These are phyloP conservation scores for Palythoa caribaeorum DNA, from an alignment of 92 coral and sea anemone genomes.

Conservation along the genomic window DNA sequence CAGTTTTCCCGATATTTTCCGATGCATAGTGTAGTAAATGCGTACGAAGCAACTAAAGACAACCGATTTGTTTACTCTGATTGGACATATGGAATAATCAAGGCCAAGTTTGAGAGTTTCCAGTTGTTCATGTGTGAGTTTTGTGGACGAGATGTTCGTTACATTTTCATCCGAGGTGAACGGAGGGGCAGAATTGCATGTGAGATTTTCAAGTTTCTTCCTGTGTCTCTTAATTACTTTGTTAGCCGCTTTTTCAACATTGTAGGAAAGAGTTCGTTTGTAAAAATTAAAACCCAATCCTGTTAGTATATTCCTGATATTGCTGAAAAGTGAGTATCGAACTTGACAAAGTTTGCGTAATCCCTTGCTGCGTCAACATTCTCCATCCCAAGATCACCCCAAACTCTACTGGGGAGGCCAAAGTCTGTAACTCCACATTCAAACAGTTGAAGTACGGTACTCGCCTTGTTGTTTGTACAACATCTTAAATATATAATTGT, in stretches of 20 bases:
- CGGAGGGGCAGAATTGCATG: too few relatives aligned
- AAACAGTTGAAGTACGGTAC: too few relatives aligned
- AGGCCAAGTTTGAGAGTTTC: neutral
- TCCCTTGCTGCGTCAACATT: neutral
- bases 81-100: neutral
- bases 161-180: too few relatives aligned
- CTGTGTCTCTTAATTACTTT: too few relatives aligned
- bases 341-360: neutral
- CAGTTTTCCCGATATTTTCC: neutral
- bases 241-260: too few relatives aligned
- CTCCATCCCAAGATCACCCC: constrained; percentile 19
- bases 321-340: neutral
- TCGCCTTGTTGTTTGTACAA: too few relatives aligned
- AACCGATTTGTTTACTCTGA: neutral
- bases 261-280: too few relatives aligned
- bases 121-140: too few relatives aligned
- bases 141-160: too few relatives aligned
- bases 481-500: too few relatives aligned
- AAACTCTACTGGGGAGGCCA: constrained; percentile 12
- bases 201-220: too few relatives aligned
- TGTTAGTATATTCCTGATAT: neutral
- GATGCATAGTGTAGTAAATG: neutral
- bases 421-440: neutral
- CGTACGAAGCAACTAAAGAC: neutral
- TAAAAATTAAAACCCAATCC: too few relatives aligned